These are phyloP conservation scores for Zygaena filipendulae DNA, from an alignment of 2,888 invertebrate genomes.

Conservation along the genomic window DNA sequence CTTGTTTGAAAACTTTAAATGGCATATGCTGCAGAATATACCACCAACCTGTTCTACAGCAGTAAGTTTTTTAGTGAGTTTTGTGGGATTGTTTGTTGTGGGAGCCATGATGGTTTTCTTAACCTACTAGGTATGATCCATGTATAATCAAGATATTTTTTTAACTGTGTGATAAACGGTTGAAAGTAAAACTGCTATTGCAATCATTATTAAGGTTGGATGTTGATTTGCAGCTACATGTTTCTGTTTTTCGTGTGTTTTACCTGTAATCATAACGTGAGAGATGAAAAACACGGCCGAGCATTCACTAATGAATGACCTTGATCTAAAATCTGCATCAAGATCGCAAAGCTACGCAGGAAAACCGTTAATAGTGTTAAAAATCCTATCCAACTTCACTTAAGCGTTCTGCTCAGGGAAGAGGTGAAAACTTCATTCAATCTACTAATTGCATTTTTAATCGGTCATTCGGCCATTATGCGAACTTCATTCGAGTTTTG, in stretches of 20 bases:
- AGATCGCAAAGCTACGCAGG: too few relatives aligned
- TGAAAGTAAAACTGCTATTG: slow-evolving; percentile 33
- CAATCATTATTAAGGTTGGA: slow-evolving; percentile 34
- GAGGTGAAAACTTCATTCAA: too few relatives aligned
- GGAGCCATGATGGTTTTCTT: slow-evolving; percentile 29
- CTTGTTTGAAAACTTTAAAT: slow-evolving; percentile 55
- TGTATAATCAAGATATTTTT: slow-evolving; percentile 32
- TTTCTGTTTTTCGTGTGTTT: slow-evolving; percentile 27
- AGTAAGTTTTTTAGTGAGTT: slow-evolving; percentile 31
- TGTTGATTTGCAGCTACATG: slow-evolving; percentile 41
- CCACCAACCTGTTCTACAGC: slow-evolving; percentile 58
- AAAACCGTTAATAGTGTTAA: too few relatives aligned
- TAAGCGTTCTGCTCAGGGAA: too few relatives aligned
- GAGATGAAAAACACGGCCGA: too few relatives aligned
- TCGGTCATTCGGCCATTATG: too few relatives aligned
- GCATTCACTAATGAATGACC: too few relatives aligned
- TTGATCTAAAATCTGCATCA: too few relatives aligned
- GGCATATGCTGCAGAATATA: slow-evolving; percentile 68
- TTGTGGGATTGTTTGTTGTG: slow-evolving; percentile 3
- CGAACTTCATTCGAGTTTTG: too few relatives aligned
- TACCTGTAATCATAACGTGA: slow-evolving; percentile 38
- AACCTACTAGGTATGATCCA: slow-evolving; percentile 46
- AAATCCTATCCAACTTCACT: too few relatives aligned
- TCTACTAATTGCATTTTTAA: too few relatives aligned
- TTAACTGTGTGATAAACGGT: slow-evolving; percentile 37